phyloP scores from a whole-genome alignment of 2,888 invertebrate genomes.

The Agonopterix arenella region DNA sequence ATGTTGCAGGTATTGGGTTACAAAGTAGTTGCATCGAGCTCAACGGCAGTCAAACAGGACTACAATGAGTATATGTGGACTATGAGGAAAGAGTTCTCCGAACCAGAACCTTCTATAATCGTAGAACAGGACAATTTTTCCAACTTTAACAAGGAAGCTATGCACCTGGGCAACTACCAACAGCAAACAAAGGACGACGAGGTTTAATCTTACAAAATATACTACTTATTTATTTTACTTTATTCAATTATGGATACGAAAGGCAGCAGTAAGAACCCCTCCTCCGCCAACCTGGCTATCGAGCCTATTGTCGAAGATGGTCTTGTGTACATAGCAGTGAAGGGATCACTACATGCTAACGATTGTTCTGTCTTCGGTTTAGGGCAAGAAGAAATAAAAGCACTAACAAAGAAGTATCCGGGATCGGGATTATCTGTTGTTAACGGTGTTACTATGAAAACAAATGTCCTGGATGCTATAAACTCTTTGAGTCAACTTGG shows the following conservation, averaged over 20 bases:
- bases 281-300: slow-evolving; percentile 37
- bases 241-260: slow-evolving; percentile 56
- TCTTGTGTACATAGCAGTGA: slow-evolving; percentile 85
- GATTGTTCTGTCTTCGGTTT: slow-evolving; percentile 88
- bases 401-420: slow-evolving; percentile 82
- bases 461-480: slow-evolving; percentile 81
- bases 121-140: slow-evolving; percentile 79
- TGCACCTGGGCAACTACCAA: slow-evolving; percentile 61
- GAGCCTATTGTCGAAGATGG: slow-evolving; percentile 70
- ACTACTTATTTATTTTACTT: slow-evolving; percentile 14
- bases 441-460: slow-evolving; percentile 84
- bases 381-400: slow-evolving; percentile 81
- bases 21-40: slow-evolving; percentile 91
- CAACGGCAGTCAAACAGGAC: slow-evolving; percentile 90
- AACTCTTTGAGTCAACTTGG: slow-evolving; percentile 87
- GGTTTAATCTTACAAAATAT: slow-evolving; percentile 38
- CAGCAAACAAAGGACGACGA: slow-evolving; percentile 65
- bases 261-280: slow-evolving; percentile 40
- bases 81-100: slow-evolving; percentile 91
- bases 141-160: slow-evolving; percentile 78
- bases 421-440: slow-evolving; percentile 79
- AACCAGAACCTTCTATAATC: slow-evolving; percentile 84
- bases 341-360: slow-evolving; percentile 85
- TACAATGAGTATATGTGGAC: slow-evolving; percentile 96
- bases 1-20: slow-evolving; percentile 85